Evolutionary conservation across 2,888 invertebrate genomes (phyloP).

Genomic region (Labia minor): DNA sequence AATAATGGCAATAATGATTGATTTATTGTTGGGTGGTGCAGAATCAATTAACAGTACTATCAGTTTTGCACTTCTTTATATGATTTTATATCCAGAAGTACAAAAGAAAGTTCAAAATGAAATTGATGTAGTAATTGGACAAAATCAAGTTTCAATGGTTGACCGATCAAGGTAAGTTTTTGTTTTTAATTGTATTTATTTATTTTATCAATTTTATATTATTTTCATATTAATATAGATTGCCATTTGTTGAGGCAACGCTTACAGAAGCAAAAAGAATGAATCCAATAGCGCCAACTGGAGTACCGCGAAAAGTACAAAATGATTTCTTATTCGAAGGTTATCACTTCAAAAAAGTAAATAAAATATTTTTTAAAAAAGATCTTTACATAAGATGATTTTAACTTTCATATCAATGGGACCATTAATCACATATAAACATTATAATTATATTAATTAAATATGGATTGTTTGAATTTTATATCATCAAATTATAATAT

Average conservation of each 20-base stretch:
- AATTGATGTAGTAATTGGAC: neutral
- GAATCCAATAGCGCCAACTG: neutral
- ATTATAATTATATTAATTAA: too few species aligned
- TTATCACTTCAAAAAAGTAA: neutral
- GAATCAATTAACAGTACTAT: neutral
- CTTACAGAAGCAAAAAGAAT: neutral
- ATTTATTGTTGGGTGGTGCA: neutral
- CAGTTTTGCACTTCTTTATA: neutral
- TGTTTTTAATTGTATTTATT: too few species aligned
- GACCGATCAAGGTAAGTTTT: too few species aligned
- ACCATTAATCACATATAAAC: too few species aligned
- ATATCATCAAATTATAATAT: too few species aligned
- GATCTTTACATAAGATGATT: too few species aligned
- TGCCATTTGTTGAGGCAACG: neutral
- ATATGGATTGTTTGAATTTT: too few species aligned
- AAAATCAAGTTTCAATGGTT: neutral
- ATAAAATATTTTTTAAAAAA: constrained; percentile 28
- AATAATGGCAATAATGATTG: neutral
- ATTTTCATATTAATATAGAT: too few species aligned
- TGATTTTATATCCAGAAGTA: neutral
- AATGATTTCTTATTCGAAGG: neutral
- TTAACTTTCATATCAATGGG: too few species aligned
- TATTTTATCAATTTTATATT: too few species aligned
- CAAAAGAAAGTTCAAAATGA: neutral
- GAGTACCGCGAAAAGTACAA: neutral